Evolutionary conservation across 2,888 invertebrate genomes (phyloP), one percentile per base, ranked within the genome.

Genomic region (Gymnosoma rotundatum): DNA sequence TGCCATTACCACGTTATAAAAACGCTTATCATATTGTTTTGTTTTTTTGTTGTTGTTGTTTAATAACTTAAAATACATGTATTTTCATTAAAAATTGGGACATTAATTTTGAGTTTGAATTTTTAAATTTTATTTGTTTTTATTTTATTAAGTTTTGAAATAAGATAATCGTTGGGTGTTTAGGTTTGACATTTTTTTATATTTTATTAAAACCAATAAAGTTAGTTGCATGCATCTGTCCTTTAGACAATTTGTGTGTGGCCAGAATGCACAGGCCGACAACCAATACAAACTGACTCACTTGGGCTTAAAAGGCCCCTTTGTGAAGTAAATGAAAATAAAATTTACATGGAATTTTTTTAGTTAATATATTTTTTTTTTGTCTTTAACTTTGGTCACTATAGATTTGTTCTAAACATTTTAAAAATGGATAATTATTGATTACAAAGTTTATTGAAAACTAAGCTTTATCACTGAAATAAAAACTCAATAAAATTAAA

Each of bases 1-100:
- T 52, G 36, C 20, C 36, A 60, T 60, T 67, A 21, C 54, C 54
- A 64, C 18, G 25, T 64, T 54, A 38, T 42, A 42, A 52, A 64
- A 42, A 52, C 48, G 64, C 16, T 60, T 67, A 60, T 32, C 38
- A 56, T 9, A 56, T 36, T 54, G 50, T 52, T 63, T 63, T 50
- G 52, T 76, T 72, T 38, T 58, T 72, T 42, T 64, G 56, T 67
- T 25, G 25, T 73, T 70, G 50, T 61, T 67, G 45, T 79, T 61
- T 54, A 58, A 60, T 50, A 81, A 80, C 52, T 69, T 79, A 56
- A 52, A 38, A 50, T 76, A 32, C 32, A 32, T 32, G 32, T 32
- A 36, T 58, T 45, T 21, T 72, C 61, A 52, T 67, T 48, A 32
- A 66, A 36, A 67, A 25, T 36, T 73, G 25, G 25, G 25, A 25